phyloP scores from a whole-genome alignment of 2,888 invertebrate species.

The Melieria crassipennis region DNA sequence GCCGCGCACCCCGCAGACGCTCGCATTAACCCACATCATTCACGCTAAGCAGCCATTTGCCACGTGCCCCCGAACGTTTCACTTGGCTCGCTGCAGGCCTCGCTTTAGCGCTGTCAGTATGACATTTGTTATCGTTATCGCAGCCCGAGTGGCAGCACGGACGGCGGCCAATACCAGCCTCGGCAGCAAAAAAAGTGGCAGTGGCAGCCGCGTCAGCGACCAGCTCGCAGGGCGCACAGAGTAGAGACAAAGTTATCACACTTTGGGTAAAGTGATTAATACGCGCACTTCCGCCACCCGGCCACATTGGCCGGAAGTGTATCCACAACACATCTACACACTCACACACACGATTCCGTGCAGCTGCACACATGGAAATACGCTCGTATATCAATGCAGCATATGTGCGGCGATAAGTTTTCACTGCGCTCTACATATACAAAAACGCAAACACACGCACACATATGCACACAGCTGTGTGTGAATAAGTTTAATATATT shows the following conservation, averaged over 20 bases:
- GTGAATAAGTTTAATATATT: background rate
- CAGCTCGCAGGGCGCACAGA: background rate
- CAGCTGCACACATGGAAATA: background rate
- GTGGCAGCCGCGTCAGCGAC: background rate
- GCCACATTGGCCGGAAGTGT: conserved; percentile 29
- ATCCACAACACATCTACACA: conserved; percentile 16
- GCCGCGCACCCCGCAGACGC: too few relatives aligned
- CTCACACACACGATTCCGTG: background rate
- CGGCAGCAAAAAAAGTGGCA: background rate
- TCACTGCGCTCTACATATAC: background rate
- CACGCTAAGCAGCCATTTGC: too few relatives aligned
- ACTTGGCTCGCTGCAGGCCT: background rate
- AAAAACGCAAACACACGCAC: conserved; percentile 6
- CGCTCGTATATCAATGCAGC: conserved; percentile 15
- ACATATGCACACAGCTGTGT: background rate
- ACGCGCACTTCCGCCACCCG: conserved; percentile 37
- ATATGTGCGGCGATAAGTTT: conserved; percentile 18
- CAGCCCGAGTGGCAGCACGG: background rate
- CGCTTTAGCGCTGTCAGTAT: background rate
- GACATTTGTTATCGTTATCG: conserved; percentile 11
- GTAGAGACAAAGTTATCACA: conserved; percentile 34
- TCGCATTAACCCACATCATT: too few relatives aligned
- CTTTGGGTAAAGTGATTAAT: conserved; percentile 40
- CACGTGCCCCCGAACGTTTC: too few relatives aligned
- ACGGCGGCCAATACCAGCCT: background rate